A percentile compares a stretch with the other conserved stretches of the same genome.
Conservation (phyloP, 1,140 invertebrate species). For the Drosophila kepulauana region DNA sequence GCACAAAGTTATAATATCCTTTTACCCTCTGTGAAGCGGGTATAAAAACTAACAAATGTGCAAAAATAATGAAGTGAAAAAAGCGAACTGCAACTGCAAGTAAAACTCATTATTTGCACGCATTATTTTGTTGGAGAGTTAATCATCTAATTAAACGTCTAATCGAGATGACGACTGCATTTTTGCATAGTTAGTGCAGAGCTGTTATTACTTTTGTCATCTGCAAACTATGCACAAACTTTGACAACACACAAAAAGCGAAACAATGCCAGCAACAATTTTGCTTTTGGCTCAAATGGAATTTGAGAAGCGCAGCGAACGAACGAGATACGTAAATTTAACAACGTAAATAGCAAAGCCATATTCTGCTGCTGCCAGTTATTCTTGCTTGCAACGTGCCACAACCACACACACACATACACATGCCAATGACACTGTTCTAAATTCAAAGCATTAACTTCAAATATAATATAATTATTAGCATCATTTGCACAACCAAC, state of each 20-base stretch:
- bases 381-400: too few species aligned
- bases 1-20: too few species aligned
- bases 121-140: not conserved
- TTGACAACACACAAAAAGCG: not conserved
- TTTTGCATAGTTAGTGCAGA: not conserved
- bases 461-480: too few species aligned
- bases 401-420: too few species aligned
- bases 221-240: not conserved
- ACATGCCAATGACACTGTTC: too few species aligned
- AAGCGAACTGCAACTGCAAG: not conserved
- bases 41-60: too few species aligned
- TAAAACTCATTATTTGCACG: not conserved
- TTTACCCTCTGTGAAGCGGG: too few species aligned
- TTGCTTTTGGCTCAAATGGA: not conserved
- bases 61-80: not conserved
- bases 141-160: slow-evolving; percentile 3
- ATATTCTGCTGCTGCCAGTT: not conserved
- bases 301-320: not conserved
- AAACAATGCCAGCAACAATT: slow-evolving; percentile 6
- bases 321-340: not conserved
- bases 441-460: too few species aligned
- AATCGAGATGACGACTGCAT: not conserved
- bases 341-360: not conserved
- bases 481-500: too few species aligned
- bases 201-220: slow-evolving; percentile 5